These are phyloP conservation scores for Tenthredo mesomela DNA, from an alignment of 2,888 invertebrate species.

Conservation along the genomic window DNA sequence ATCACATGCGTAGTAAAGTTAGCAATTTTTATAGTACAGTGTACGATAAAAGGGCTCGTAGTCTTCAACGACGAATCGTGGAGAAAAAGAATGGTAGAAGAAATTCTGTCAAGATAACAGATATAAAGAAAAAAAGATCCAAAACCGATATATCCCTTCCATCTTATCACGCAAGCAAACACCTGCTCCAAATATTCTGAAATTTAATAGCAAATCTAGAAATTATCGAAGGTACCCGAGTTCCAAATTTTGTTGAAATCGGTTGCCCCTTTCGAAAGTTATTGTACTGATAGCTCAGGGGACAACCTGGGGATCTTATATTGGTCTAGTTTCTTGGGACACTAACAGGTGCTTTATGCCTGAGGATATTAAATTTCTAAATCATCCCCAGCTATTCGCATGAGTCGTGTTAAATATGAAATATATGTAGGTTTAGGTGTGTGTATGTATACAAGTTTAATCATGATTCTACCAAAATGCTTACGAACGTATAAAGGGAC, in stretches of 20 bases:
- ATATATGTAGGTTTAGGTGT: neutral
- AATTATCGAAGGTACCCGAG: neutral
- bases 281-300: neutral
- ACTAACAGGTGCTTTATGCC: neutral
- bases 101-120: neutral
- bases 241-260: neutral
- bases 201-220: neutral
- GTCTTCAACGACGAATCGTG: neutral
- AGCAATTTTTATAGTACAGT: neutral
- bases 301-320: neutral
- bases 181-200: neutral
- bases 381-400: slow-evolving; percentile 4
- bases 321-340: neutral
- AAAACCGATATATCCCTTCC: neutral
- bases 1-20: neutral
- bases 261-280: neutral
- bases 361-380: neutral
- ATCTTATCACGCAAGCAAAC: neutral
- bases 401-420: neutral
- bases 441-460: slow-evolving; percentile 22
- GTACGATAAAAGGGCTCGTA: neutral
- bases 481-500: neutral
- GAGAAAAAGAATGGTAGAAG: neutral
- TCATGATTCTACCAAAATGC: slow-evolving; percentile 1
- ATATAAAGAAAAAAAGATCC: neutral